Conservation (phyloP, 2,888 invertebrate species). For the Apamea anceps region DNA sequence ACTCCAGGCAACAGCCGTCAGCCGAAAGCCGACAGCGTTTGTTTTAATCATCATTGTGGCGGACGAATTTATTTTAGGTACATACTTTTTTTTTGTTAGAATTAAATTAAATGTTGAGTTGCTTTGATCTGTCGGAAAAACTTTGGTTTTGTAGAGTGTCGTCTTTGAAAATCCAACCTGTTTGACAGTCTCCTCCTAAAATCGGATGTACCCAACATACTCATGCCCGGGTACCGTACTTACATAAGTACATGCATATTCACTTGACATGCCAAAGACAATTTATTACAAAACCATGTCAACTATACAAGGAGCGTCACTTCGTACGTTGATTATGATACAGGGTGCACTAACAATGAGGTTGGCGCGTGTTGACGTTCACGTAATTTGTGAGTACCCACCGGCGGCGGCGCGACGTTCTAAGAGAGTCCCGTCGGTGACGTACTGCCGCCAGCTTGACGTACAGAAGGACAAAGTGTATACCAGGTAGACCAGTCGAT, state of each 20-base stretch:
- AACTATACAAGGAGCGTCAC: neutral
- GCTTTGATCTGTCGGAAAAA: too few species aligned
- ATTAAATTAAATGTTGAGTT: too few species aligned
- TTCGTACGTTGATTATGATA: neutral
- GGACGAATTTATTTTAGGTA: too few species aligned
- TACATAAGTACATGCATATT: neutral
- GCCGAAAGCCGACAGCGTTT: neutral
- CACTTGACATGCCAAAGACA: neutral
- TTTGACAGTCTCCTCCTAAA: too few species aligned
- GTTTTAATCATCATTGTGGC: neutral
- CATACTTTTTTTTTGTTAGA: too few species aligned
- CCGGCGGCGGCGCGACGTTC: neutral
- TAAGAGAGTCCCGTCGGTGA: neutral
- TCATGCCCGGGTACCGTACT: neutral
- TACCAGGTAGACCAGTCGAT: neutral
- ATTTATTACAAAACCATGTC: conserved; percentile 3
- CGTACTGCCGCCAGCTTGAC: too few species aligned
- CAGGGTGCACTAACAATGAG: conserved; percentile 27
- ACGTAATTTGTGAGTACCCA: conserved; percentile 8
- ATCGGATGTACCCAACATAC: too few species aligned
- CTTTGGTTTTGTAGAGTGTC: too few species aligned
- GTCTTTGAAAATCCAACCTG: too few species aligned
- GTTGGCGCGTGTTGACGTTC: conserved; percentile 4
- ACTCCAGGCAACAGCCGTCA: neutral
- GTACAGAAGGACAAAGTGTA: neutral